Conservation (phyloP, 2,797 vertebrate species). For the Picus viridis region DNA sequence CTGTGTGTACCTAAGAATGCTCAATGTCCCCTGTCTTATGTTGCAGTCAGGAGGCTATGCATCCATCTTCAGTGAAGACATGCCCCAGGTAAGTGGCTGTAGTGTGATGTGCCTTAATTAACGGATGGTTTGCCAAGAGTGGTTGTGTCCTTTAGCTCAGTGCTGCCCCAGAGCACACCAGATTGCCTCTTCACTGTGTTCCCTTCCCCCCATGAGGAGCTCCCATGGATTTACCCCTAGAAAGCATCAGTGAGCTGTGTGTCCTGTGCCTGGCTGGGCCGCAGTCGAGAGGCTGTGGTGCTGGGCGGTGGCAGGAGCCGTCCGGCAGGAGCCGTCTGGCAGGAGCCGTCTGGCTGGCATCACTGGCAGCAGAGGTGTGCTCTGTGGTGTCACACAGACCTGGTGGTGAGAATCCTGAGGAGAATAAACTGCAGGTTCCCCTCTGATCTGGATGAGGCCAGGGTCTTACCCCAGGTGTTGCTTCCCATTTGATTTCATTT, state of each 20-base stretch:
- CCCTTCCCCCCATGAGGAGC: neutral
- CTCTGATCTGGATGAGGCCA: neutral
- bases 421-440: neutral
- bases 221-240: neutral
- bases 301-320: neutral
- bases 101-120: constrained; percentile 20
- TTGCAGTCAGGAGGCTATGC: constrained; percentile 81
- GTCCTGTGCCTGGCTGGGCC: neutral
- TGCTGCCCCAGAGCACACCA: neutral
- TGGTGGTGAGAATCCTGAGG: neutral
- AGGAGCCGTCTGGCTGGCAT: neutral
- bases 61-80: constrained; percentile 82
- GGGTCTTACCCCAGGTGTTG: neutral
- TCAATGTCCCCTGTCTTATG: constrained; percentile 68
- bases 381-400: neutral
- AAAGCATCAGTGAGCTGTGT: neutral
- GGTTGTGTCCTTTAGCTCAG: neutral
- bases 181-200: neutral
- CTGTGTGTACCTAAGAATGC: constrained; percentile 37
- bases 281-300: neutral
- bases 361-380: neutral
- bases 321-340: neutral
- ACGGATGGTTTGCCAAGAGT: neutral
- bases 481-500: neutral
- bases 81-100: constrained; percentile 76